These are phyloP conservation scores for Drosophila santomea DNA, from an alignment of 1,140 invertebrate species.

Conservation along the genomic window DNA sequence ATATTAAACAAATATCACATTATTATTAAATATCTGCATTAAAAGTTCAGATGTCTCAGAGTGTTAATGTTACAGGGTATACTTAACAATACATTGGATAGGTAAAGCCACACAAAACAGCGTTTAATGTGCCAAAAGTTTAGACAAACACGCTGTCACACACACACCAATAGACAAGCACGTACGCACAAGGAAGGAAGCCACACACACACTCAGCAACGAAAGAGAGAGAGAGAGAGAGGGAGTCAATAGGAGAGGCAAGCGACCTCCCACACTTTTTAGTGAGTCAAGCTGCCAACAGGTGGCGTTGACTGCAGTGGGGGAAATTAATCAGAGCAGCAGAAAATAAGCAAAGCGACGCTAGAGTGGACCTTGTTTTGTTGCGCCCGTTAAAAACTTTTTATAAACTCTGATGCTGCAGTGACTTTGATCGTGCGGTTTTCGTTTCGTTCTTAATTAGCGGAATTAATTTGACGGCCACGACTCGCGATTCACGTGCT, in stretches of 20 bases:
- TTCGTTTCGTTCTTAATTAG: slow-evolving; percentile 24
- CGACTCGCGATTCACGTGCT: slow-evolving; percentile 34
- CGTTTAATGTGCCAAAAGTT: slow-evolving; percentile 57
- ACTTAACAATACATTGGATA: slow-evolving; percentile 19
- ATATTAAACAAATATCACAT: no score
- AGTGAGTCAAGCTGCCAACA: slow-evolving; percentile 61
- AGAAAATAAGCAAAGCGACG: slow-evolving; percentile 4
- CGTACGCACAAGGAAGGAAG: slow-evolving; percentile 26
- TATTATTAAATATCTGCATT: no score
- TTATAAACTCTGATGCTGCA: slow-evolving; percentile 9
- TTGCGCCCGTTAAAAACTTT: neutral
- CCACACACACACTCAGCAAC: slow-evolving; percentile 1
- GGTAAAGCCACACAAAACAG: slow-evolving; percentile 39
- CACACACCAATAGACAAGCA: slow-evolving; percentile 9
- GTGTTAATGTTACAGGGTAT: neutral
- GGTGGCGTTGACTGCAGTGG: slow-evolving; percentile 65
- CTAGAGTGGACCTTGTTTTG: slow-evolving; percentile 38
- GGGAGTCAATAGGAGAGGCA: neutral
- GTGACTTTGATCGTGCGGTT: slow-evolving; percentile 24
- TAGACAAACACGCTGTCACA: slow-evolving; percentile 38
- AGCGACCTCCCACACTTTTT: slow-evolving; percentile 2
- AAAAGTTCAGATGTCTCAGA: no score
- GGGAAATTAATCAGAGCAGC: slow-evolving; percentile 46
- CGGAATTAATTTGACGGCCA: slow-evolving; percentile 16
- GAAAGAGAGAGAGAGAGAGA: slow-evolving; percentile 5